Evolutionary conservation across 2,797 vertebrate genomes (phyloP).

Genomic region (Cheirogaleus major): DNA sequence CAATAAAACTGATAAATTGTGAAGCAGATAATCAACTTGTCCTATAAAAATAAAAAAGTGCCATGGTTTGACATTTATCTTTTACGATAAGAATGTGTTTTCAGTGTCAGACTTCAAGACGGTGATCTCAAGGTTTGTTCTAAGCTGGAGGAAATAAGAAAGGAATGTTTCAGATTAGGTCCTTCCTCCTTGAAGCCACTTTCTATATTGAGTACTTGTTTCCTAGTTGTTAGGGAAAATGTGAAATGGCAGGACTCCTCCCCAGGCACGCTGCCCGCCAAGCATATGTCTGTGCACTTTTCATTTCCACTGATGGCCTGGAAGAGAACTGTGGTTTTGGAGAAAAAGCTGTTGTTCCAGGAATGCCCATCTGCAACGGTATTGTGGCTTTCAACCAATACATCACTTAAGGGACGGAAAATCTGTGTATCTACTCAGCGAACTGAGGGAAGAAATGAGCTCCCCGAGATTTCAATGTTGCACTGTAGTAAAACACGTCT

Average conservation of each 20-base stretch:
- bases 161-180: neutral
- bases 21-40: neutral
- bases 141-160: neutral
- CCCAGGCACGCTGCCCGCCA: neutral
- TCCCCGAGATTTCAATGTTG: no score
- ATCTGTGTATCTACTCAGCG: slow-evolving; percentile 1
- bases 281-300: neutral
- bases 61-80: neutral
- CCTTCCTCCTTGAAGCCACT: neutral
- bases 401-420: slow-evolving; percentile 33
- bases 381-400: slow-evolving; percentile 53
- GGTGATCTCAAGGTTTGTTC: neutral
- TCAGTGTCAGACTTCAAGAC: neutral
- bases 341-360: slow-evolving; percentile 65
- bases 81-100: neutral
- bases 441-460: neutral
- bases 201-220: neutral
- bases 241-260: neutral
- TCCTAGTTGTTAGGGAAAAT: neutral
- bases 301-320: slow-evolving; percentile 43
- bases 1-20: neutral
- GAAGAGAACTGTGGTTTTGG: neutral
- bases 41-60: neutral
- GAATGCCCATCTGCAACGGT: neutral
- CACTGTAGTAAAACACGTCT: neutral